Base-by-base conservation (phyloP, 64 coral and sea anemone genomes). In the Porites lutea region DNA sequence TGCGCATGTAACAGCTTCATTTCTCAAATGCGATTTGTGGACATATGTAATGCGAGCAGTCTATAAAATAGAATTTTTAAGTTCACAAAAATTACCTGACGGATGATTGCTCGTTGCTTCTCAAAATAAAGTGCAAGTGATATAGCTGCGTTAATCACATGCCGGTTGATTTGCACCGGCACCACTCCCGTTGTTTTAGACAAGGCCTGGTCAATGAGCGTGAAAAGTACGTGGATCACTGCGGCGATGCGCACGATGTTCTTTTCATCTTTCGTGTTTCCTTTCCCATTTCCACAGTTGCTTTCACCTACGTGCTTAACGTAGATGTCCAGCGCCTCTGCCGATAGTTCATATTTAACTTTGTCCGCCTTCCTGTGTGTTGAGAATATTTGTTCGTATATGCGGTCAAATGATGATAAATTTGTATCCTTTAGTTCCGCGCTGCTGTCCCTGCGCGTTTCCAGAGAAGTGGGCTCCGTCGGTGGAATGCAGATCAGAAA, bases 401-500 rank as follows among this genome's bases (percentile, higher is more conserved):
- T 69, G 21, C 66, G 21, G 16, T 69, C 20, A 69, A 69, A 69
- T 19, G 16, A 21, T 6, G 66, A 69, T 2, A 69, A 20, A 19
- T 27, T 69, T 4, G 66, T 23, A 69, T 20, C 52, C 16, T 51
- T 55, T 52, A 78, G 57, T 19, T 15, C 50, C 11, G 18, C 57
- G 75, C 75, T 78, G 50, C 47, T 78, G 15, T 78, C 75, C 75
- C 20, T 78, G 8, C 52, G 15, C 3, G 18, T 51, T 52, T 14
- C 8, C 10, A 78, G 15, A 15, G 51, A 50, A 0, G 57, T 52
- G 11, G 75, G 50, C 57, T 48, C 75, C 20, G 52, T 78, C 21
- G 75, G 16, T 15, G 52, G 75, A 5, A 78, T 13, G n/a, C 47
- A 78, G 50, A 78, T 78, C 50, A 57, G 75, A 19, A 78, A 78